These are phyloP conservation scores for Chionodraco myersi DNA, from an alignment of 2,113 vertebrate species.

Conservation along the genomic window DNA sequence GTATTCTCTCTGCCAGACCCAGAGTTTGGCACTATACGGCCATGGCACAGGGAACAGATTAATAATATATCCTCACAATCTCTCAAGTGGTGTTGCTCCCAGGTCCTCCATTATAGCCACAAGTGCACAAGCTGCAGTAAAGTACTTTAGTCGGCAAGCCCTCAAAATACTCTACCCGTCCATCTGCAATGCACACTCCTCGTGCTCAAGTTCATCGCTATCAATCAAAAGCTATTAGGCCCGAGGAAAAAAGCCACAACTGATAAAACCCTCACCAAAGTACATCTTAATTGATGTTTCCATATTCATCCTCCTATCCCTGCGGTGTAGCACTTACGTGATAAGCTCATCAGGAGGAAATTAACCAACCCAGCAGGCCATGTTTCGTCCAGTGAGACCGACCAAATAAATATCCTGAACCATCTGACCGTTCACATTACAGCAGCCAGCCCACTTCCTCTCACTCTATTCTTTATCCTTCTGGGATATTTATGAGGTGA, in stretches of 20 bases:
- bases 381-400: constrained; percentile 50
- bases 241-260: constrained; percentile 57
- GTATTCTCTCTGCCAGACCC: constrained; percentile 36
- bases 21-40: constrained; percentile 39
- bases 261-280: constrained; percentile 64
- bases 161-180: constrained; percentile 65
- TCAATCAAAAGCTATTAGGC: constrained; percentile 75
- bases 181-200: constrained; percentile 69
- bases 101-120: constrained; percentile 72
- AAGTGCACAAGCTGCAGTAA: constrained; percentile 63
- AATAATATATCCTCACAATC: constrained; percentile 77
- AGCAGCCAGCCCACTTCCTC: constrained; percentile 38
- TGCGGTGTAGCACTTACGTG: constrained; percentile 45
- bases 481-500: constrained; percentile 35
- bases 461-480: constrained; percentile 21
- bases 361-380: constrained; percentile 67
- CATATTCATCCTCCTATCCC: constrained; percentile 61
- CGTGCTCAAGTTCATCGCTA: constrained; percentile 58
- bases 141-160: constrained; percentile 69
- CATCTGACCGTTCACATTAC: constrained; percentile 45
- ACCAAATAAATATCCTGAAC: constrained; percentile 50
- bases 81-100: constrained; percentile 68
- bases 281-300: constrained; percentile 74
- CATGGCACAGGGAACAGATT: constrained; percentile 57
- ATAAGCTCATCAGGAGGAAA: constrained; percentile 72